Base-by-base conservation (phyloP, 2,888 invertebrate species). In the Phania funesta region DNA sequence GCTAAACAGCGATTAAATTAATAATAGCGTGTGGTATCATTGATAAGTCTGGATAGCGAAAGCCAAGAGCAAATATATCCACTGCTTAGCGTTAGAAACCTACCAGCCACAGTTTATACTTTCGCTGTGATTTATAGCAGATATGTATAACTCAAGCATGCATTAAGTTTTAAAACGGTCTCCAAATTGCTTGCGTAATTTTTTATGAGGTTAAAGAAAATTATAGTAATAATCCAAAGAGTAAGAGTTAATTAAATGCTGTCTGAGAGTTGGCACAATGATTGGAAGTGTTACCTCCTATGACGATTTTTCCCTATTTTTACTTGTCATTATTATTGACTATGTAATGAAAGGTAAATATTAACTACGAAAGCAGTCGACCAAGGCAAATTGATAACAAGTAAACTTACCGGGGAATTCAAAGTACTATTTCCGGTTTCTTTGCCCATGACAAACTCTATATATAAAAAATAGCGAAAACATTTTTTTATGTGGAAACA, bases 1-100 rank as follows among this genome's bases (percentile, higher is more conserved):
- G 77, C 46, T 80, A 52, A 78, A 67, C 77, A 54, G 58, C 78
- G 83, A 83, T 83, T 84, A 83, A 83, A 73, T 71, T 75, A 79
- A 80, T 73, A 70, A 74, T 46, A 70, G 46, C 29, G 18, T 52
- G 29, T 60, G 24, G 44, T 77, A 56, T 48, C 26, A 56, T 73
- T 83, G 77, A 78, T 78, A 80, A 73, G 68, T n/a, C 64, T 60
- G 67, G 35, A 50, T 58, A 41, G 29, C 48, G 44, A 20, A 20
- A 73, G 44, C 4, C 41, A 64, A 73, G 50, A 67, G 64, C n/a
- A n/a, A n/a, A n/a, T n/a, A n/a, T n/a, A n/a, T n/a, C n/a, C n/a
- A n/a, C n/a, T n/a, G n/a, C 38, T 62, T 73, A 50, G 85, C 84
- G 46, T 68, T 70, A 74, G 85, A 74, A 60, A 77, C 56, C 41